Conservation (phyloP, 1,140 invertebrate species). For the Drosophila erecta region DNA sequence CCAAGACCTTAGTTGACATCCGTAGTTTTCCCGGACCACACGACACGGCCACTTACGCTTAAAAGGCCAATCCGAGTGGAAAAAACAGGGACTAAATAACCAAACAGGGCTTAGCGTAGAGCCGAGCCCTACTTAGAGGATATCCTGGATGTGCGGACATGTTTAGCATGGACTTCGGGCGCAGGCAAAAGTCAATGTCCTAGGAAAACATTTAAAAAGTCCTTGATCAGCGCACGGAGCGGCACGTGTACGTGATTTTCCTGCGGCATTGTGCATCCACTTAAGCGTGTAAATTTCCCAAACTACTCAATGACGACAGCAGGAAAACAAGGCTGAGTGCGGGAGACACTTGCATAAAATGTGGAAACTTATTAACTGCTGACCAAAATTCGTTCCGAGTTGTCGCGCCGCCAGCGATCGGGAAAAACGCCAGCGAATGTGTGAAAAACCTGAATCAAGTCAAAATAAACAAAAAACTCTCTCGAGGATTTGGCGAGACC, state of each 20-base stretch:
- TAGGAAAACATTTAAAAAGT: slow-evolving; percentile 59
- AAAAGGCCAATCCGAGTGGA: slow-evolving; percentile 48
- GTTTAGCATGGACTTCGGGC: slow-evolving; percentile 28
- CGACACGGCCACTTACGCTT: slow-evolving; percentile 41
- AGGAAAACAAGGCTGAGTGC: slow-evolving; percentile 26
- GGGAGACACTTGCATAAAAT: slow-evolving; percentile 76
- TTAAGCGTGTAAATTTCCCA: slow-evolving; percentile 74
- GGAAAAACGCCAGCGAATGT: slow-evolving; percentile 72
- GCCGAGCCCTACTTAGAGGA: slow-evolving; percentile 64
- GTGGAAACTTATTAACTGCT: slow-evolving; percentile 80
- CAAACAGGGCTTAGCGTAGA: slow-evolving; percentile 68
- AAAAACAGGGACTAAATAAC: slow-evolving; percentile 55
- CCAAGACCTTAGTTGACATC: slow-evolving; percentile 22
- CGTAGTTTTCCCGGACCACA: slow-evolving; percentile 17
- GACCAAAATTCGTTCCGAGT: slow-evolving; percentile 39
- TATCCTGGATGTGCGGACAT: slow-evolving; percentile 25
- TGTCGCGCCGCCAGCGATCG: slow-evolving; percentile 38
- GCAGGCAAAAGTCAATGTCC: slow-evolving; percentile 75
- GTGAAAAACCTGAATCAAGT: slow-evolving; percentile 72
- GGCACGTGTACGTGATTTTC: slow-evolving; percentile 64
- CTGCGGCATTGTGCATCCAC: slow-evolving; percentile 24
- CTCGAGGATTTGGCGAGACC: slow-evolving; percentile 75
- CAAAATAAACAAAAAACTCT: slow-evolving; percentile 58
- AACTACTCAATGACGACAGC: slow-evolving; percentile 47
- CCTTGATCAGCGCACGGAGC: slow-evolving; percentile 23